phyloP scores from a whole-genome alignment of 2,888 invertebrate genomes.

The Cylloceria caligata region DNA sequence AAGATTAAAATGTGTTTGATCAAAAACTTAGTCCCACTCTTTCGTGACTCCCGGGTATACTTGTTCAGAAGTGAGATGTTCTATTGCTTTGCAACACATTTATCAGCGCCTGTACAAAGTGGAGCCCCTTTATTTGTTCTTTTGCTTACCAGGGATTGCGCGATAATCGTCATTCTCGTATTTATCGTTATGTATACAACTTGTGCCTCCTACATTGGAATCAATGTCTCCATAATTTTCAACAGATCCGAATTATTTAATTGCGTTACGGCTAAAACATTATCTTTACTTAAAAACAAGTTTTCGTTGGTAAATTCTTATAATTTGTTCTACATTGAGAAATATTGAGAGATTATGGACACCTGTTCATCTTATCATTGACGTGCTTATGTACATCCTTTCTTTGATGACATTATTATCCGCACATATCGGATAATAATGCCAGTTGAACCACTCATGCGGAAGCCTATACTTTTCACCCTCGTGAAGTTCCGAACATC shows the following conservation, averaged over 20 bases:
- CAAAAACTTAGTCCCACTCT: conserved; percentile 79
- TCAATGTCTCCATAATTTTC: background rate
- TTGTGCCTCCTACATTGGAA: conserved; percentile 13
- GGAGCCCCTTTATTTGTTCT: conserved; percentile 72
- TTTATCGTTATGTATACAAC: conserved; percentile 35
- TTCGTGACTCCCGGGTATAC: conserved; percentile 48
- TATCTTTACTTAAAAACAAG: background rate
- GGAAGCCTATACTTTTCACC: conserved; percentile 16
- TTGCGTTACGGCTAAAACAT: background rate
- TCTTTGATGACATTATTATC: conserved; percentile 30
- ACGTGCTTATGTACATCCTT: background rate
- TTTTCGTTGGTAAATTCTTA: background rate
- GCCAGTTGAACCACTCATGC: conserved; percentile 23
- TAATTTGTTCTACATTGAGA: background rate
- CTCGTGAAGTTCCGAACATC: background rate
- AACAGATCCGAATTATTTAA: no score
- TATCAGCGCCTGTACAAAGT: conserved; percentile 70
- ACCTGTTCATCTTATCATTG: conserved; percentile 13
- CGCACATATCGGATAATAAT: conserved; percentile 21
- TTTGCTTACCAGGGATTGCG: conserved; percentile 67
- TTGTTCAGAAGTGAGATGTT: conserved; percentile 69
- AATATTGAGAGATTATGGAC: background rate
- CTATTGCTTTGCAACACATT: conserved; percentile 66
- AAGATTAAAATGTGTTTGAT: conserved; percentile 82
- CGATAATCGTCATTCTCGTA: conserved; percentile 53